These are phyloP conservation scores for Heteractis magnifica DNA, from an alignment of 92 coral and sea anemone genomes.

Conservation along the genomic window DNA sequence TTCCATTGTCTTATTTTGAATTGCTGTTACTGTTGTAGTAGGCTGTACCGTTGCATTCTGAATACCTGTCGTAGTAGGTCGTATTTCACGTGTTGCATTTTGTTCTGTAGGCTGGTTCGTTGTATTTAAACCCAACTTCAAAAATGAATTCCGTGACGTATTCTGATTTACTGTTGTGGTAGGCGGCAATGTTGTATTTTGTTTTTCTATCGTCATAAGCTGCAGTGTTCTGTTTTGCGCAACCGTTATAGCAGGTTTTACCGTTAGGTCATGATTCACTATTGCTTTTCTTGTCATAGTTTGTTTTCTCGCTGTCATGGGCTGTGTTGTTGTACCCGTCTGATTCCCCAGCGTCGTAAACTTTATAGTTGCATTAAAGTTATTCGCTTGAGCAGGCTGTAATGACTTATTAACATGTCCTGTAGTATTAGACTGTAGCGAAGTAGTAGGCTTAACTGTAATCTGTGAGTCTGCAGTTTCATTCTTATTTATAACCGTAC, in stretches of 20 bases:
- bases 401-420: too few relatives aligned
- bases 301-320: neutral
- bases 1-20: neutral
- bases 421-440: too few relatives aligned
- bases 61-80: neutral
- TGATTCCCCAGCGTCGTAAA: neutral
- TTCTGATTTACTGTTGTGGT: neutral
- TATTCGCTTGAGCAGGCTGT: too few relatives aligned
- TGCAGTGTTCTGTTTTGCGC: neutral
- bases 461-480: too few relatives aligned
- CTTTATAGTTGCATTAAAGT: too few relatives aligned
- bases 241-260: neutral
- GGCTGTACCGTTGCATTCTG: constrained; percentile 6
- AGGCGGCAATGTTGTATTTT: constrained; percentile 1
- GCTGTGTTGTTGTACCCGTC: neutral
- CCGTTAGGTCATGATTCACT: too few relatives aligned
- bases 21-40: constrained; percentile 4
- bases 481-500: too few relatives aligned
- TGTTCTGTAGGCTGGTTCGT: neutral
- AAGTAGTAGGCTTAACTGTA: too few relatives aligned
- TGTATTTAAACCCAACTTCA: too few relatives aligned
- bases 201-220: neutral
- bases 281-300: neutral
- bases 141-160: too few relatives aligned
- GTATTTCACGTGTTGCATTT: neutral